Conservation (phyloP, 2,797 vertebrate species). For the Loriculus beryllinus region DNA sequence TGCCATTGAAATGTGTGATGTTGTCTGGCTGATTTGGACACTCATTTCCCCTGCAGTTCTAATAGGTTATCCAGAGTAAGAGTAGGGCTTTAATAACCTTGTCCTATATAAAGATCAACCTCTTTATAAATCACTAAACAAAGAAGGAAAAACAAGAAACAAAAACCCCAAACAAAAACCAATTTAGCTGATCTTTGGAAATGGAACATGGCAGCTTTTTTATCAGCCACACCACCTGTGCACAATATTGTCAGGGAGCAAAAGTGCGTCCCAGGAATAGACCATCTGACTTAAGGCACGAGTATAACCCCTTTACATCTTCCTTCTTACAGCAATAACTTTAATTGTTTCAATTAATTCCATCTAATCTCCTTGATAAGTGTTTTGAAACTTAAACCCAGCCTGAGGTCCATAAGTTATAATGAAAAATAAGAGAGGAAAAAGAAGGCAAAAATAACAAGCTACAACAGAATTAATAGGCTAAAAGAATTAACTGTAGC, state of each 20-base stretch:
- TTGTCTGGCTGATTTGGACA: neutral
- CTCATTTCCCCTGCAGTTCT: neutral
- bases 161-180: neutral
- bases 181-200: slow-evolving; percentile 27
- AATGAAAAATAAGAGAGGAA: neutral
- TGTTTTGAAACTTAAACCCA: slow-evolving; percentile 43
- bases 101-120: neutral
- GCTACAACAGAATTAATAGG: neutral
- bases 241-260: neutral
- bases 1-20: rapidly evolving
- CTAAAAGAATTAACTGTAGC: slow-evolving; percentile 14
- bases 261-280: neutral
- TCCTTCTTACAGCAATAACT: slow-evolving; percentile 9
- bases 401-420: neutral
- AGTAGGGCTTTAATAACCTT: neutral
- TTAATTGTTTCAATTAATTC: slow-evolving; percentile 64
- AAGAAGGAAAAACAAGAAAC: neutral
- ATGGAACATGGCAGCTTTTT: slow-evolving; percentile 7
- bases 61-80: rapidly evolving
- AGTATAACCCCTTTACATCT: slow-evolving; percentile 7
- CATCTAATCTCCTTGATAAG: slow-evolving; percentile 60
- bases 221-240: slow-evolving; percentile 35
- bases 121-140: neutral
- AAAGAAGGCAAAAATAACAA: neutral
- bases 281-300: slow-evolving; percentile 1